These are phyloP conservation scores for Merops nubicus DNA, from an alignment of 2,113 vertebrate genomes.

Conservation along the genomic window DNA sequence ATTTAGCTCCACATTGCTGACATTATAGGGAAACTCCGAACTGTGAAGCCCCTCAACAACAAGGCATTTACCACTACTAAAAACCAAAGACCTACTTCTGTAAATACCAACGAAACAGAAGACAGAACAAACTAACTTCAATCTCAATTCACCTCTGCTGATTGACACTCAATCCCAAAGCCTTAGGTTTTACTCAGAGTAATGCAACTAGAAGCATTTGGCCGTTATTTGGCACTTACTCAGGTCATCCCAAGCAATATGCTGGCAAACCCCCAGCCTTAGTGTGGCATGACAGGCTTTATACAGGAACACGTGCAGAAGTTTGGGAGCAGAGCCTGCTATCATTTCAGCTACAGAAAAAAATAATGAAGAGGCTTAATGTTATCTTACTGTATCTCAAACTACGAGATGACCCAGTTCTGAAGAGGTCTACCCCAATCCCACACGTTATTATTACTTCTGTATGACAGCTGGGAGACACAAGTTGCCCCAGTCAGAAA, in stretches of 20 bases:
- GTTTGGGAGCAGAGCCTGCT: not conserved
- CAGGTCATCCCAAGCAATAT: not conserved
- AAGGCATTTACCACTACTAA: not conserved
- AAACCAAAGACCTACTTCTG: not conserved
- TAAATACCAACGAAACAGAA: not conserved
- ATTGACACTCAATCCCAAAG: not conserved
- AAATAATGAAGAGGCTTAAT: not conserved
- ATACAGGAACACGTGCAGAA: fast-evolving
- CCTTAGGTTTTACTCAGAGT: not conserved
- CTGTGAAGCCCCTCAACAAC: not conserved
- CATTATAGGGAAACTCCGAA: not conserved
- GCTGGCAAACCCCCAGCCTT: not conserved
- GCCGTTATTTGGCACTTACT: not conserved
- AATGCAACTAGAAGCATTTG: not conserved
- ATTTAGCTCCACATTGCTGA: not conserved
- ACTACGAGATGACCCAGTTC: not conserved
- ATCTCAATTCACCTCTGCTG: not conserved
- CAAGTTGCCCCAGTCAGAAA: not conserved
- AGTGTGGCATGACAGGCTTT: fast-evolving
- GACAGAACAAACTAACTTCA: not conserved
- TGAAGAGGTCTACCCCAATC: not conserved
- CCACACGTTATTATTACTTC: not conserved
- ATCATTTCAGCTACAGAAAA: not conserved
- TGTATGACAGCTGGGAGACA: not conserved
- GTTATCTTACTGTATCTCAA: not conserved